Base-by-base conservation (phyloP, 2,888 invertebrate species). In the Hydroisotoma schaefferi region DNA sequence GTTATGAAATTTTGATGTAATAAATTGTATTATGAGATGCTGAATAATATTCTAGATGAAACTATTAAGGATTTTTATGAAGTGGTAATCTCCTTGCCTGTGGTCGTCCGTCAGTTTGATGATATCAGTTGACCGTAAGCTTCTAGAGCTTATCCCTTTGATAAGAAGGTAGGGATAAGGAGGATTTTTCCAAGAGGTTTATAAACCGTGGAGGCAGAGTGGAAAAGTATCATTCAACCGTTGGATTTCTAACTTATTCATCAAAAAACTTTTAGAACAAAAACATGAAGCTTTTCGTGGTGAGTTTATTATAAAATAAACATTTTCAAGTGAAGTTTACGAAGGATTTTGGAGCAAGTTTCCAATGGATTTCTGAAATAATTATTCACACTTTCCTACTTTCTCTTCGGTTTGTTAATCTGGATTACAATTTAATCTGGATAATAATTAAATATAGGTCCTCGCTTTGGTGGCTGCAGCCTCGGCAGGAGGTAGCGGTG, bases 251-350 rank as follows among this genome's bases (percentile, higher is more conserved):
- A n/a, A 23, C 18, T 28, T n/a, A n/a, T n/a, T n/a, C n/a, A 22
- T 49, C n/a, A 5, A 27, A 18, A 27, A 8, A 10, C 23, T 27
- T 27, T 49, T 28, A 23, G 6, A 20, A 23, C 15, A 38, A 25
- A 23, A 58, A 44, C 55, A 63, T 63, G 63, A 63, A 47, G 26
- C 37, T 49, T 52, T 58, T 63, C 28, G 55, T 63, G 52, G 63
- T 63, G 53, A 63, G 63, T 57, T 53, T 43, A 18, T 26, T 15
- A 37, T 33, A 47, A 33, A 23, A 25, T 5, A n/a, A 5, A 8
- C 26, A 44, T 26, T 10, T 28, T 22, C 18, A 33, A n/a, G 23
- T 22, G 33, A 47, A 27, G 46, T 26, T n/a, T 5, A 12, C 4
- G 26, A 20, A 22, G 10, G 23, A 12, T 23, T 46, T 22, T 10